phyloP scores from a whole-genome alignment of 37 sponge, comb jelly and placozoan genomes.

The Cliona cf. orientalis region DNA sequence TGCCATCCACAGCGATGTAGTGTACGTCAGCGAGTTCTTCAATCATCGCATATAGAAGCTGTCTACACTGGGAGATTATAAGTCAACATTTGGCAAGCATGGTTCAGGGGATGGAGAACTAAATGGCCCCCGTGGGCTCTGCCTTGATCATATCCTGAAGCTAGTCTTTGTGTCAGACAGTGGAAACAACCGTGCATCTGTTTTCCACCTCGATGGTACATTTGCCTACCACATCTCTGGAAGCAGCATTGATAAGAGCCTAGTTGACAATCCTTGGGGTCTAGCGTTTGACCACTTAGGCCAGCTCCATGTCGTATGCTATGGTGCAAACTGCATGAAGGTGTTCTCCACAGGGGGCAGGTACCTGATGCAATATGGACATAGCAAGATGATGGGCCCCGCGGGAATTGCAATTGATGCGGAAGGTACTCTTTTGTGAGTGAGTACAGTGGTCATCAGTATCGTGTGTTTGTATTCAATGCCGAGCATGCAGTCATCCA shows the following conservation, averaged over 20 bases:
- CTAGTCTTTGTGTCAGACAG: slow-evolving; percentile 30
- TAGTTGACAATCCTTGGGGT: slow-evolving; percentile 47
- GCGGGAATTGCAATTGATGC: slow-evolving; percentile 50
- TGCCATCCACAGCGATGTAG: slow-evolving; percentile 29
- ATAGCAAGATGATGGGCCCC: slow-evolving; percentile 10
- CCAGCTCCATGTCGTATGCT: slow-evolving; percentile 32
- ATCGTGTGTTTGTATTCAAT: slow-evolving; percentile 20
- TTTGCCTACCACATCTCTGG: slow-evolving; percentile 19
- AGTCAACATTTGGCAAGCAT: slow-evolving; percentile 30
- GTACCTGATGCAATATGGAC: slow-evolving; percentile 20
- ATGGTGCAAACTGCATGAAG: slow-evolving; percentile 4
- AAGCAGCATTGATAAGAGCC: too few species aligned
- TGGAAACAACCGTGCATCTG: slow-evolving; percentile 36
- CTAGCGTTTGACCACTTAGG: slow-evolving; percentile 51
- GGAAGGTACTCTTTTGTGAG: slow-evolving; percentile 46
- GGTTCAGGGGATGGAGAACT: slow-evolving; percentile 47
- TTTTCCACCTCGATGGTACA: slow-evolving; percentile 47
- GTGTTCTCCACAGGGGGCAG: slow-evolving; percentile 40
- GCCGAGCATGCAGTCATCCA: not conserved
- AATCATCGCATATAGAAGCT: slow-evolving; percentile 53
- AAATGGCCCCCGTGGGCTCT: slow-evolving; percentile 31
- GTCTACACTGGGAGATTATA: slow-evolving; percentile 4
- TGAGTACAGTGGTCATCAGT: too few species aligned
- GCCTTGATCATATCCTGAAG: slow-evolving; percentile 11
- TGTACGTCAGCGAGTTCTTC: slow-evolving; percentile 39